These are phyloP conservation scores for Laticauda colubrina DNA, from an alignment of 2,113 vertebrate genomes.

Conservation along the genomic window DNA sequence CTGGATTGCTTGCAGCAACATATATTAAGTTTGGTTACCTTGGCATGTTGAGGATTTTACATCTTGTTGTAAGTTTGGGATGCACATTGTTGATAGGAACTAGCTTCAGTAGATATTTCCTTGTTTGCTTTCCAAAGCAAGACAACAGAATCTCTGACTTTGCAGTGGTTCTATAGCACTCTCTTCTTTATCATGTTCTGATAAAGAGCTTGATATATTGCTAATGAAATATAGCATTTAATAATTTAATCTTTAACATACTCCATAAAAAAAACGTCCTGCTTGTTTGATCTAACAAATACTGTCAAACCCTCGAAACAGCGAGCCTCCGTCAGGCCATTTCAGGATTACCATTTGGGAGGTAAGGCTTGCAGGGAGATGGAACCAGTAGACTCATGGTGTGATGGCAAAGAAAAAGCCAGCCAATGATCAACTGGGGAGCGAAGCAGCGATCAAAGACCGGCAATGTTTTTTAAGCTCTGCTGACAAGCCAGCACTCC, in stretches of 20 bases:
- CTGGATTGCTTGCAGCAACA: no score
- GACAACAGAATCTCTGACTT: background rate
- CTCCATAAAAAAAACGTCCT: background rate
- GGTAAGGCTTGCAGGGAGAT: no score
- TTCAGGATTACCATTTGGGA: no score
- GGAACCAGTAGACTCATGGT: no score
- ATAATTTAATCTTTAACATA: background rate
- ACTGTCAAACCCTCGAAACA: no score
- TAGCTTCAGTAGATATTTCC: background rate
- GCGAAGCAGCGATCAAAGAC: no score
- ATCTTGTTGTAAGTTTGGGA: background rate
- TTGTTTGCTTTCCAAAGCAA: background rate
- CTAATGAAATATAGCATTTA: background rate
- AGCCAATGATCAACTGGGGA: no score
- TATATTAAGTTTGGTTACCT: background rate
- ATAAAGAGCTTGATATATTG: background rate
- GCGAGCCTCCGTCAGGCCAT: no score
- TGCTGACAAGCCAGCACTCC: no score
- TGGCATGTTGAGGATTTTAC: background rate
- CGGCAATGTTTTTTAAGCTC: no score
- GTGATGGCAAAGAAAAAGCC: no score
- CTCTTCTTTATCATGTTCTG: background rate
- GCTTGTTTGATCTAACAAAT: background rate
- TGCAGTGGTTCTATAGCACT: background rate
- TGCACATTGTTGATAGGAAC: background rate